These are phyloP conservation scores for Popillia japonica DNA, from an alignment of 1,140 invertebrate species.

Conservation along the genomic window DNA sequence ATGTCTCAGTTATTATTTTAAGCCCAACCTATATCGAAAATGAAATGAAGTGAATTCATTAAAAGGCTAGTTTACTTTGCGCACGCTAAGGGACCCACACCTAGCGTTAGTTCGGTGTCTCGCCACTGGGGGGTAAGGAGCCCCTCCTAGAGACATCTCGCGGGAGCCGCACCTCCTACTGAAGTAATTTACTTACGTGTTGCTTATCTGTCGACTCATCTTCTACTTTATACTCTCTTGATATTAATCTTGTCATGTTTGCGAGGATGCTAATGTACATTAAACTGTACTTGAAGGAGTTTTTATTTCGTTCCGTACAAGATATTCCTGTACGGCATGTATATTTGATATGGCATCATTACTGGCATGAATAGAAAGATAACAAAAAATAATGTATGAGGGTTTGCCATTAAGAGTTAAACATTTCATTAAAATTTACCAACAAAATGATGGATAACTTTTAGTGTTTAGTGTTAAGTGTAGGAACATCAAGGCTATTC, in stretches of 20 bases:
- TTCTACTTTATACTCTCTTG: slow-evolving; percentile 36
- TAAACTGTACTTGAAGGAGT: slow-evolving; percentile 13
- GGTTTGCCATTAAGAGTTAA: no score
- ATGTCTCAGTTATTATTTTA: slow-evolving; percentile 45
- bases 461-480: no score
- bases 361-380: no score
- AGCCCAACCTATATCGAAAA: slow-evolving; percentile 53
- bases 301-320: slow-evolving; percentile 12
- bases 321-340: not conserved
- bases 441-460: no score
- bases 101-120: slow-evolving; percentile 43
- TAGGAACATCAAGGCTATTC: no score
- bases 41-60: slow-evolving; percentile 56
- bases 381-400: no score
- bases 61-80: slow-evolving; percentile 56
- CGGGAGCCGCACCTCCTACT: slow-evolving; percentile 56
- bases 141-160: slow-evolving; percentile 58
- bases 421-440: no score
- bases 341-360: not conserved
- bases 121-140: slow-evolving; percentile 49
- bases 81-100: slow-evolving; percentile 58
- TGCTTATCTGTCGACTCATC: slow-evolving; percentile 43
- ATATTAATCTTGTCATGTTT: slow-evolving; percentile 37
- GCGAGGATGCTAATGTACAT: slow-evolving; percentile 33
- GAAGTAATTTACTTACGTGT: slow-evolving; percentile 55